Conservation (phyloP, 2,888 invertebrate genomes). For the Latrodectus hesperus region DNA sequence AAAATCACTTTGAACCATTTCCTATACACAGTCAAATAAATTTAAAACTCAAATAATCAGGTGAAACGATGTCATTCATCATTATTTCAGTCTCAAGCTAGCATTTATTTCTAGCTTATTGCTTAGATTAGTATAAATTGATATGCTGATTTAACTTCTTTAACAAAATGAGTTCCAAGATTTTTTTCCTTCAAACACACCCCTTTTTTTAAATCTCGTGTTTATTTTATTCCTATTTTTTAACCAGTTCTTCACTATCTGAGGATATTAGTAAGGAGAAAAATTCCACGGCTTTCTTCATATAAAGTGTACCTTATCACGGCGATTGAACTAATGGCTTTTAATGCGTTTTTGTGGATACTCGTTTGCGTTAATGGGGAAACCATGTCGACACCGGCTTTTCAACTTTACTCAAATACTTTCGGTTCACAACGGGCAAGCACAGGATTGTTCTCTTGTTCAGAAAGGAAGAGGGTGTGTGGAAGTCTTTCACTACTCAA, state of each 20-base stretch:
- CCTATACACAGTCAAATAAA: too few relatives aligned
- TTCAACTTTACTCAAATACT: slow-evolving; percentile 66
- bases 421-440: slow-evolving; percentile 53
- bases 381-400: slow-evolving; percentile 65
- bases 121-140: slow-evolving; percentile 35
- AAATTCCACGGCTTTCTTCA: slow-evolving; percentile 53
- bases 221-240: background rate
- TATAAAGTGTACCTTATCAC: slow-evolving; percentile 56
- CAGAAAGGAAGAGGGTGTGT: slow-evolving; percentile 26
- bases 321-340: slow-evolving; percentile 64
- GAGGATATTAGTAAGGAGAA: slow-evolving; percentile 11
- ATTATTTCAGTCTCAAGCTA: background rate
- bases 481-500: slow-evolving; percentile 10
- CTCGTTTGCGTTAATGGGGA: slow-evolving; percentile 67
- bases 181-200: background rate
- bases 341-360: slow-evolving; percentile 69
- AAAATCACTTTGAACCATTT: too few relatives aligned
- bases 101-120: background rate
- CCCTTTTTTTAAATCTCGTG: slow-evolving; percentile 4
- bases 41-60: background rate
- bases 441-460: slow-evolving; percentile 38
- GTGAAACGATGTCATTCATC: background rate
- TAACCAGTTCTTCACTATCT: slow-evolving; percentile 9
- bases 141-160: slow-evolving; percentile 25
- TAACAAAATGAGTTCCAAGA: background rate